Conservation (phyloP, 1,140 invertebrate species). For the Dryas iulia region DNA sequence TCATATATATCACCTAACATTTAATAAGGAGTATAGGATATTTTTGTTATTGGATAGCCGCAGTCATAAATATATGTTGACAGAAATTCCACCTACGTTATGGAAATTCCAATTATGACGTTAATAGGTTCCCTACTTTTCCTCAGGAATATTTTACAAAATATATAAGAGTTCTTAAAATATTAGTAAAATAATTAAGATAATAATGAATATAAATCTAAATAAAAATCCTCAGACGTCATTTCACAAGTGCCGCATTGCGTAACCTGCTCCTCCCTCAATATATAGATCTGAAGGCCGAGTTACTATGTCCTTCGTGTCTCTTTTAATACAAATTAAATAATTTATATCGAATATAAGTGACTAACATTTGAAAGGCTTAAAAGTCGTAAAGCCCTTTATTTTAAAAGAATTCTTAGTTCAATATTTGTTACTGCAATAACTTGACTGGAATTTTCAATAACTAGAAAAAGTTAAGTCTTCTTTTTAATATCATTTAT, state of each 20-base stretch:
- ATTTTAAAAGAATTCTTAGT: too few relatives aligned
- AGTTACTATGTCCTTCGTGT: conserved; percentile 18
- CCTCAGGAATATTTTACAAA: not conserved
- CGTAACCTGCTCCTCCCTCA: conserved; percentile 43
- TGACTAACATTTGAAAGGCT: not conserved
- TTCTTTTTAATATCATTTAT: too few relatives aligned
- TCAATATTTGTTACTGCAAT: too few relatives aligned
- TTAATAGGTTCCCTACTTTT: not conserved
- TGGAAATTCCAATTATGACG: not conserved
- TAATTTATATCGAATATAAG: not conserved
- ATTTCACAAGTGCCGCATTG: conserved; percentile 49
- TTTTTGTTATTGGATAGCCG: not conserved
- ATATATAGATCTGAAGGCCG: conserved; percentile 51
- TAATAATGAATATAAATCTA: not conserved
- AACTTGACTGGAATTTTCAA: too few relatives aligned
- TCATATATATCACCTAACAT: too few relatives aligned
- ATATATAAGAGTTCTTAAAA: not conserved
- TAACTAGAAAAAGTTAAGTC: too few relatives aligned
- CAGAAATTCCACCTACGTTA: not conserved
- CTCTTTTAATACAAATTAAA: not conserved
- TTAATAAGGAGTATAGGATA: too few relatives aligned
- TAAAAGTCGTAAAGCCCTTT: too few relatives aligned
- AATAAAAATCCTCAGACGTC: not conserved
- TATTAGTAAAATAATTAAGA: not conserved
- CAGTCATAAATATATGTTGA: not conserved